Percentiles rank a stretch among this genome's conserved stretches.
Conservation (phyloP, 2,113 vertebrate species). For the Brachypodius melanocephalos region DNA sequence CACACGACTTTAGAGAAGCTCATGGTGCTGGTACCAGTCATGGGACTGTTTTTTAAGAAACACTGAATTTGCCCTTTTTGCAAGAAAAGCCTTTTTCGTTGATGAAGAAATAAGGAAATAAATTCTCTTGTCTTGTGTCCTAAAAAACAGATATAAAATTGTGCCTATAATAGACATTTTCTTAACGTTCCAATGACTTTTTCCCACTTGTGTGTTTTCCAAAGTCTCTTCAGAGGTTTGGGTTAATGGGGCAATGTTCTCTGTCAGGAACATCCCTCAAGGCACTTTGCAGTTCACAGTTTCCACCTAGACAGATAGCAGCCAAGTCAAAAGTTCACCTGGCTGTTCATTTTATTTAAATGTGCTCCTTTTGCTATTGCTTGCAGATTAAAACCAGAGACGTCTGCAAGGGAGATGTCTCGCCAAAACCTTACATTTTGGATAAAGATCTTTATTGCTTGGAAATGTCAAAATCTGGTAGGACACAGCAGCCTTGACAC, state of each 20-base stretch:
- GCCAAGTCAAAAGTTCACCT: conserved; percentile 50
- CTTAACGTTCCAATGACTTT: not conserved
- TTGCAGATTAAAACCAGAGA: conserved; percentile 41
- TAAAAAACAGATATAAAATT: conserved; percentile 2
- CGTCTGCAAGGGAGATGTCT: conserved; percentile 29
- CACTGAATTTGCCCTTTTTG: not conserved
- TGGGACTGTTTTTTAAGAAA: not conserved
- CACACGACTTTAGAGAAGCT: not conserved
- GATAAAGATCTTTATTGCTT: conserved; percentile 57
- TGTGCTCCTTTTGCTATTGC: conserved; percentile 9
- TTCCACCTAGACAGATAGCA: conserved; percentile 44
- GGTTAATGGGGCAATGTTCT: conserved; percentile 45
- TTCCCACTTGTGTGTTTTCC: not conserved
- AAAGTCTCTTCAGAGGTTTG: conserved; percentile 1
- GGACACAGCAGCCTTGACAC: conserved; percentile 55
- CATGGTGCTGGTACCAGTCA: not conserved
- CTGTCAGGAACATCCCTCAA: not conserved
- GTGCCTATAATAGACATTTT: not conserved
- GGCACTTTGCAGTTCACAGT: conserved; percentile 7
- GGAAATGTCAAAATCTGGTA: conserved; percentile 64
- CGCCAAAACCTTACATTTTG: conserved; percentile 45
- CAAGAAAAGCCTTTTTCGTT: not conserved
- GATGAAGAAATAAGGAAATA: not conserved
- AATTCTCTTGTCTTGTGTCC: not conserved
- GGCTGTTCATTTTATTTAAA: conserved; percentile 56